These are phyloP conservation scores for Cataglyphis altisquamis DNA, from an alignment of 2,888 invertebrate genomes.

Conservation along the genomic window DNA sequence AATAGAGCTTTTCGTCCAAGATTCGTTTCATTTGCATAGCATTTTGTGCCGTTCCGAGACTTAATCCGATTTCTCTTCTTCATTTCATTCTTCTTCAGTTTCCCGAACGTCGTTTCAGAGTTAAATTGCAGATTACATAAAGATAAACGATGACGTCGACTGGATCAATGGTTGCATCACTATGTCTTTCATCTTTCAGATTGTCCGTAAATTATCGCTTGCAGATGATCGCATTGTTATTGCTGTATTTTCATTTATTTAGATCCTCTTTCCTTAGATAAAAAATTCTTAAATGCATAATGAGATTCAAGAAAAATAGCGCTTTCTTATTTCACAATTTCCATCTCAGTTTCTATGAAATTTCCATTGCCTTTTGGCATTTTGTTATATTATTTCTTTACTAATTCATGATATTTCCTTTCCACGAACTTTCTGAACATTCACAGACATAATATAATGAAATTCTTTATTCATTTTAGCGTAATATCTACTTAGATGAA, in stretches of 20 bases:
- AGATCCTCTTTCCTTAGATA: not conserved
- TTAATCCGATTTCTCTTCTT: conserved; percentile 50
- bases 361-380: not conserved
- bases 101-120: conserved; percentile 24
- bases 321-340: not conserved
- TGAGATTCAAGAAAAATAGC: not conserved
- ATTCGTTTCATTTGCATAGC: conserved; percentile 46
- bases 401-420: not conserved
- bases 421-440: not conserved
- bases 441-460: not conserved
- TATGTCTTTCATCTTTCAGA: not conserved
- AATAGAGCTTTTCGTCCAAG: conserved; percentile 42
- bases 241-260: conserved; percentile 21
- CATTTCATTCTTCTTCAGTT: conserved; percentile 44
- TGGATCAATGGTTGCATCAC: conserved; percentile 17
- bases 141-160: conserved; percentile 35
- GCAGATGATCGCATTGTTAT: not conserved
- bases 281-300: not conserved
- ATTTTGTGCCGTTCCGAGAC: conserved; percentile 39
- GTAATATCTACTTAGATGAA: not conserved
- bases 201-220: conserved; percentile 28
- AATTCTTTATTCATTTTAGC: not conserved
- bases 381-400: not conserved
- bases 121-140: conserved; percentile 55
- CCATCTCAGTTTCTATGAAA: conserved; percentile 6